phyloP scores from a whole-genome alignment of 2,113 vertebrate genomes.

The Anguilla rostrata region DNA sequence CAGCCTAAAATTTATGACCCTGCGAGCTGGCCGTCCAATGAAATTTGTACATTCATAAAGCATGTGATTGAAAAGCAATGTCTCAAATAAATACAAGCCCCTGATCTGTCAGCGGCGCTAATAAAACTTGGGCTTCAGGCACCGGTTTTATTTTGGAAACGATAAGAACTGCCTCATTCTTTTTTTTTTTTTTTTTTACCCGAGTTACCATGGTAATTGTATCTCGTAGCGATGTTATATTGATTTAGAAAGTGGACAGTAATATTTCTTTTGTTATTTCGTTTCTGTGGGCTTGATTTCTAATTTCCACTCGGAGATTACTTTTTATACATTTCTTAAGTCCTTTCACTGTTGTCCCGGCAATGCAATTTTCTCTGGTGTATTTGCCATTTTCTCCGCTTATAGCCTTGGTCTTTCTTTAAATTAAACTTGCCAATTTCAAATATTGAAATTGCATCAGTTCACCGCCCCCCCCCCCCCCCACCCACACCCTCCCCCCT shows the following conservation, averaged over 20 bases:
- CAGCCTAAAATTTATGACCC: slow-evolving; percentile 72
- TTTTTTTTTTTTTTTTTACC: slow-evolving; percentile 73
- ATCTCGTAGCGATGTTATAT: slow-evolving; percentile 96
- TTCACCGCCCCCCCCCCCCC: slow-evolving; percentile 76
- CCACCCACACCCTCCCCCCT: slow-evolving; percentile 74
- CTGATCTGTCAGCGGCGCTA: slow-evolving; percentile 91
- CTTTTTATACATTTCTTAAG: slow-evolving; percentile 98
- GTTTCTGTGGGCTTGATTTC: slow-evolving; percentile 96
- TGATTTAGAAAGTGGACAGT: slow-evolving; percentile 99
- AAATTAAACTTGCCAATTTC: slow-evolving; percentile 99
- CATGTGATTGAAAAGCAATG: slow-evolving; percentile 92
- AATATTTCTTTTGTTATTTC: slow-evolving; percentile 99
- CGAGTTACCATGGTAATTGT: slow-evolving; percentile 99
- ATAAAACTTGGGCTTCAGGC: slow-evolving; percentile 98
- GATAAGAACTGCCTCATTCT: slow-evolving; percentile 99
- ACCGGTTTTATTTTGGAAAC: slow-evolving; percentile 98
- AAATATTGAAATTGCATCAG: slow-evolving; percentile 97
- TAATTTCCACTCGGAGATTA: slow-evolving; percentile 99
- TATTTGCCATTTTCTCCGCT: slow-evolving; percentile 92
- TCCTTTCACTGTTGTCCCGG: slow-evolving; percentile 87
- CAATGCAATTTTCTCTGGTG: slow-evolving; percentile 93
- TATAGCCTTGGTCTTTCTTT: slow-evolving; percentile 97
- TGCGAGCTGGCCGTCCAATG: slow-evolving; percentile 83
- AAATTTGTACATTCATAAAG: slow-evolving; percentile 92
- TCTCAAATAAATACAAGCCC: slow-evolving; percentile 93